phyloP scores from a whole-genome alignment of 2,888 invertebrate genomes.

The Ophion costatus region DNA sequence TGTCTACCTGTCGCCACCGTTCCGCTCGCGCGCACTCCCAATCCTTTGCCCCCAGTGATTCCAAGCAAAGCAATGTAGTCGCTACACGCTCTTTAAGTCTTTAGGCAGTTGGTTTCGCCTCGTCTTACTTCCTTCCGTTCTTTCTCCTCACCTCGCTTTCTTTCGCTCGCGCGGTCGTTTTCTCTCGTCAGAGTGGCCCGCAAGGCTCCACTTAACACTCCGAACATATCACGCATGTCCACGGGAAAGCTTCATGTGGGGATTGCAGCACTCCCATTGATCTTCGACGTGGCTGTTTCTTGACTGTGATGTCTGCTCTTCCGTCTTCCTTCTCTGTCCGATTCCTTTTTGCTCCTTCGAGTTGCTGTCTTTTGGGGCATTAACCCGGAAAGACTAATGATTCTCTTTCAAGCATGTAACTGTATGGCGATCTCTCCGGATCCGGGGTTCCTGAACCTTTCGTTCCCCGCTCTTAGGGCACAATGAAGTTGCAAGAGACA shows the following conservation, averaged over 20 bases:
- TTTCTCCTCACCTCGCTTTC: background rate
- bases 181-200: slow-evolving; percentile 29
- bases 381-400: slow-evolving; percentile 29
- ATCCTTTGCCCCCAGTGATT: slow-evolving; percentile 38
- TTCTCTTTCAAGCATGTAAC: slow-evolving; percentile 21
- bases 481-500: slow-evolving; percentile 11
- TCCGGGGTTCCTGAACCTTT: slow-evolving; percentile 16
- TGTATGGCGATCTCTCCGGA: slow-evolving; percentile 17
- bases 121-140: slow-evolving; percentile 24
- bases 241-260: slow-evolving; percentile 18
- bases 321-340: background rate
- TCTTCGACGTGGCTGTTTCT: slow-evolving; percentile 32
- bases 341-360: background rate
- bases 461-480: background rate
- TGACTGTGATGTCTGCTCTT: slow-evolving; percentile 7
- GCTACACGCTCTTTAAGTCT: slow-evolving; percentile 63
- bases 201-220: slow-evolving; percentile 50
- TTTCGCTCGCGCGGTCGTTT: slow-evolving; percentile 54
- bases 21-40: slow-evolving; percentile 58
- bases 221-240: slow-evolving; percentile 52
- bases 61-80: slow-evolving; percentile 42
- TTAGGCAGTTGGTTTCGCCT: slow-evolving; percentile 28
- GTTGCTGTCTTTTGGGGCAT: slow-evolving; percentile 32
- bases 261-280: slow-evolving; percentile 39
- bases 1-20: slow-evolving; percentile 76